phyloP scores from a whole-genome alignment of 2,113 vertebrate species.

The Pyrgilauda ruficollis region DNA sequence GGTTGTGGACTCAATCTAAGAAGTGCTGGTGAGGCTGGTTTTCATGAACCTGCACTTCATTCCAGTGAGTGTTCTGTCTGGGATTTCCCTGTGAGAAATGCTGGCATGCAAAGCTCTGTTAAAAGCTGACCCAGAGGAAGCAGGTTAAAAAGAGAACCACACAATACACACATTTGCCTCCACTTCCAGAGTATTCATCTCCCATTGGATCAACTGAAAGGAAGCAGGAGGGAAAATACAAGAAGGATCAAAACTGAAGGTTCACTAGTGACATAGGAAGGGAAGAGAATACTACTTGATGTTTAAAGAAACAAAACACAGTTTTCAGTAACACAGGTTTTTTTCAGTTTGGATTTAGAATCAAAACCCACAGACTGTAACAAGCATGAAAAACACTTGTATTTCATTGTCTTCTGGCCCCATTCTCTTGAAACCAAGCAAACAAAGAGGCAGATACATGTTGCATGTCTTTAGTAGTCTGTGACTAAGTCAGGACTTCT shows the following conservation, averaged over 20 bases:
- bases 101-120: slow-evolving; percentile 86
- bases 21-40: not conserved
- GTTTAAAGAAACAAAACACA: slow-evolving; percentile 16
- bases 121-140: slow-evolving; percentile 71
- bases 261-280: slow-evolving; percentile 56
- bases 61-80: slow-evolving; percentile 72
- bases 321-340: not conserved
- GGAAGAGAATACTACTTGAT: slow-evolving; percentile 53
- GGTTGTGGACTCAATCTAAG: not conserved
- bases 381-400: not conserved
- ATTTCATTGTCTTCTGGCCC: not conserved
- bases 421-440: slow-evolving; percentile 1
- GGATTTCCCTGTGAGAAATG: slow-evolving; percentile 70
- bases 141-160: slow-evolving; percentile 68
- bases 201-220: slow-evolving; percentile 93
- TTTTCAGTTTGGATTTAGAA: not conserved
- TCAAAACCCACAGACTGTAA: not conserved
- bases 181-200: slow-evolving; percentile 95
- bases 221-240: slow-evolving; percentile 87
- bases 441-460: not conserved
- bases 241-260: slow-evolving; percentile 84
- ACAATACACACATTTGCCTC: slow-evolving; percentile 99
- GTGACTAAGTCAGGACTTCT: not conserved
- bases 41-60: not conserved
- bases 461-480: not conserved